Evolutionary conservation across 2,797 vertebrate genomes (phyloP), one percentile per base, ranked within the genome.

Genomic region (Varecia variegata): DNA sequence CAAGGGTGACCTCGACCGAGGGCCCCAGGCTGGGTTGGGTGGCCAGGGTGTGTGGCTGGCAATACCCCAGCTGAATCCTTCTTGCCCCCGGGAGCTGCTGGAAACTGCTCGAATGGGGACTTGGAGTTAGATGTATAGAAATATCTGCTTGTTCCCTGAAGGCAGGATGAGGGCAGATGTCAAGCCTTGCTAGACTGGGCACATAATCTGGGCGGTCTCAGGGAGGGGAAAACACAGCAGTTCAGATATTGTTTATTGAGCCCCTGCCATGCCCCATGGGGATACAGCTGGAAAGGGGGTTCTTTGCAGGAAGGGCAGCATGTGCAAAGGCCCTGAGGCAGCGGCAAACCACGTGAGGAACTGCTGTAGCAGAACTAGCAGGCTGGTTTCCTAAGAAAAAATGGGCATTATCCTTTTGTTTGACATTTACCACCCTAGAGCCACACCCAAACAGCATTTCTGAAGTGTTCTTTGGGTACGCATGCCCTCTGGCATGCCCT

Each of bases 301-400:
- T 43, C 23, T 3, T 45, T 65, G 35, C 40, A 15, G 68, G 18
- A 62, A 73, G 6, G 52, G n/a, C 27, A 11, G 13, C 6, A 6
- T 5, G 52, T 76, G 67, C 90, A 86, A 83, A 97, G 88, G 74
- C 14, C 90, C 87, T 68, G 90, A 27, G 84, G 47, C 47, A 50
- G 47, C 47, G 1, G 15, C 47, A 50, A 50, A 50, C 47, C 47
- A 50, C 47, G 47, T 50, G 47, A 50, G 47, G 15, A 50, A 50
- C 47, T 50, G 47, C 47, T 17, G 47, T 14, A 50, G 47, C 17
- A 20, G 50, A 52, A 52, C 50, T 52, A 52, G 50, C 50, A 52
- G 17, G 50, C 50, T 7, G 50, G 18, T 52, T 52, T 52, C 18
- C 50, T 52, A 52, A 5, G 50, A 52, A 2, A 0, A 0, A 58